Evolutionary conservation across 2,797 vertebrate species (phyloP), one percentile per base, ranked within the genome.

Genomic region (Chelidonichthys spinosus): DNA sequence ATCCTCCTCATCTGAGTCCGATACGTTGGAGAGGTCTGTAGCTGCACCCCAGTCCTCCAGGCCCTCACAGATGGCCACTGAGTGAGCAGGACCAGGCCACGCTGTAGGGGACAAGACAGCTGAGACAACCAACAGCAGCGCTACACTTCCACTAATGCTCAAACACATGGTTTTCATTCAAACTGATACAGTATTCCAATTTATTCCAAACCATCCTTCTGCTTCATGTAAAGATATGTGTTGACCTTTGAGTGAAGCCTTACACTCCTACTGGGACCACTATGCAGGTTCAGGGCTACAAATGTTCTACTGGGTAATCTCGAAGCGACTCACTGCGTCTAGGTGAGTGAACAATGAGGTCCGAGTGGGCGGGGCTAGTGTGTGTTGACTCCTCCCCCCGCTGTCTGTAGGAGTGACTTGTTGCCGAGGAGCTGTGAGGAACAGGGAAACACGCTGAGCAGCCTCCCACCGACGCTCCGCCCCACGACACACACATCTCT

Each of bases 1-100:
- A 11, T 97, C 96, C 0, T 97, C 96, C 69, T 97, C 97, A 8
- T 97, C 97, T 0, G 95, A 96, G 89, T 96, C 96, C 0, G 96
- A 96, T 72, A 94, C 90, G 90, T 94, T 94, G 74, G 95, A 96
- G 25, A 95, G 94, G 84, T 97, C 95, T 67, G 95, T 95, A 5
- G 95, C 77, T 2, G 60, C 93, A 0, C 87, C 92, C 96, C 96
- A 97, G 87, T 96, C 95, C 72, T 96, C 95, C 76, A 95, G 91
- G 17, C 95, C 95, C 71, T 97, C 97, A 9, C 96, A 95, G 78
- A 95, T 95, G 11, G 96, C 96, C 87, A 95, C 88, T 0, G 96
- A 95, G 82, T 95, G 95, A 14, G 96, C 95, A 56, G 93, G 92
- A 43, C 92, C 93, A 0, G 95, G 93, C 96, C 97, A 98, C 79